phyloP scores from a whole-genome alignment of 2,888 invertebrate genomes.

The Drosophila mercatorum region DNA sequence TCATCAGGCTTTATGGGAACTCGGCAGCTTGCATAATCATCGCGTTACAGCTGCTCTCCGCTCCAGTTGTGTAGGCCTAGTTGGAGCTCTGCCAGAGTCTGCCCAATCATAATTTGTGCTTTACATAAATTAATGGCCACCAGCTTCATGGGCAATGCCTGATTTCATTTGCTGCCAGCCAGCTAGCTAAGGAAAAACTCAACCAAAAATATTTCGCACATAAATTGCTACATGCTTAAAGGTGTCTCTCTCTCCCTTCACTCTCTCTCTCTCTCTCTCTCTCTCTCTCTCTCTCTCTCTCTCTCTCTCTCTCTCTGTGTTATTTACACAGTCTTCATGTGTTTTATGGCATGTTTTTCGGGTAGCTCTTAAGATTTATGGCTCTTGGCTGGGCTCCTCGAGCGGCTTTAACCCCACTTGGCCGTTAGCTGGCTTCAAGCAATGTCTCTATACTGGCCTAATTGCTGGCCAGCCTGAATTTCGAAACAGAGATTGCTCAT shows the following conservation, averaged over 20 bases:
- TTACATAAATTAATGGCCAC: slow-evolving; percentile 81
- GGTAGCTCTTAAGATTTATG: slow-evolving; percentile 62
- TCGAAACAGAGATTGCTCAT: slow-evolving; percentile 33
- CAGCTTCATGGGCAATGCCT: slow-evolving; percentile 56
- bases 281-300: slow-evolving; percentile 8
- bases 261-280: slow-evolving; percentile 23
- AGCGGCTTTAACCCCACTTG: slow-evolving; percentile 45
- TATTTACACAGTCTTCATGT: slow-evolving; percentile 78
- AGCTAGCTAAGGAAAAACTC: slow-evolving; percentile 6
- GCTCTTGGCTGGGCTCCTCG: slow-evolving; percentile 31
- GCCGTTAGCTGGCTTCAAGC: slow-evolving; percentile 40
- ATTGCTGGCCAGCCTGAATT: slow-evolving; percentile 7
- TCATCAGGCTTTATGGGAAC: slow-evolving; percentile 44
- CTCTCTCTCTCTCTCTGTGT: slow-evolving; percentile 40
- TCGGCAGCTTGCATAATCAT: slow-evolving; percentile 66
- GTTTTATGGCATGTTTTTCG: slow-evolving; percentile 75
- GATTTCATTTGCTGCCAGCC: slow-evolving; percentile 58
- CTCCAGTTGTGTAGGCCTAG: slow-evolving; percentile 70
- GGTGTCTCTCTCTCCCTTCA: slow-evolving; percentile 30
- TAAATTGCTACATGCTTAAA: slow-evolving; percentile 68
- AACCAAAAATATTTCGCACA: slow-evolving; percentile 64
- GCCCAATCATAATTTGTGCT: slow-evolving; percentile 80
- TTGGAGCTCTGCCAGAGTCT: slow-evolving; percentile 61
- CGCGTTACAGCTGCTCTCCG: slow-evolving; percentile 60
- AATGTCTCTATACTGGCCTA: slow-evolving; percentile 49